Conservation (phyloP, 2,797 vertebrate genomes). For the Neosalanx taihuensis region DNA sequence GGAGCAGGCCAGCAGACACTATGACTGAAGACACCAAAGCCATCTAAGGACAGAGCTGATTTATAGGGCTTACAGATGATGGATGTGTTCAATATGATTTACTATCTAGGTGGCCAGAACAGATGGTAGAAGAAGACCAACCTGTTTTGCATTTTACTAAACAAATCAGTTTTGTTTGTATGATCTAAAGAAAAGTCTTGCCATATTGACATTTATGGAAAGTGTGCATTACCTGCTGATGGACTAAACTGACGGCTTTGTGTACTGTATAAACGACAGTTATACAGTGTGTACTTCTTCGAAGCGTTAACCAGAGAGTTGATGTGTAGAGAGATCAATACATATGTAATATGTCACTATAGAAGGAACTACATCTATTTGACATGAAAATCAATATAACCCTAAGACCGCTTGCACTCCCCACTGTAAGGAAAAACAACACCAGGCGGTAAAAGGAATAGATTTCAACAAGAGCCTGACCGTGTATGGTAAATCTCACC, state of each 20-base stretch:
- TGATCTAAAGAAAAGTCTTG: too few species aligned
- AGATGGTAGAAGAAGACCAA: too few species aligned
- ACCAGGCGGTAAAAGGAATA: neutral
- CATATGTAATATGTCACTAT: conserved; percentile 55
- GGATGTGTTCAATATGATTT: neutral
- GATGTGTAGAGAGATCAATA: conserved; percentile 32
- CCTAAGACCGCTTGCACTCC: neutral
- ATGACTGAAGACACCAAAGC: neutral
- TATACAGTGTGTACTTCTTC: neutral
- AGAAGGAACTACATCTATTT: conserved; percentile 51
- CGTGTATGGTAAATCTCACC: neutral
- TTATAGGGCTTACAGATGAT: neutral
- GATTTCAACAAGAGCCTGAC: neutral
- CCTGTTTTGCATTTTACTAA: too few species aligned
- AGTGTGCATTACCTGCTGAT: too few species aligned
- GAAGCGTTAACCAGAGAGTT: conserved; percentile 4
- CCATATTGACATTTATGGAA: too few species aligned
- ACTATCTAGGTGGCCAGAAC: neutral
- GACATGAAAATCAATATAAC: conserved; percentile 50
- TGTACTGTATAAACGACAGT: neutral
- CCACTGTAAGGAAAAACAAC: neutral
- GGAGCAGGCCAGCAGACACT: neutral
- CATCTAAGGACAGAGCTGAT: conserved; percentile 1
- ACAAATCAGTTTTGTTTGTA: too few species aligned
- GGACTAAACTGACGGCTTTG: neutral